Conservation (phyloP, 2,113 vertebrate species). For the Xiphophorus couchianus region DNA sequence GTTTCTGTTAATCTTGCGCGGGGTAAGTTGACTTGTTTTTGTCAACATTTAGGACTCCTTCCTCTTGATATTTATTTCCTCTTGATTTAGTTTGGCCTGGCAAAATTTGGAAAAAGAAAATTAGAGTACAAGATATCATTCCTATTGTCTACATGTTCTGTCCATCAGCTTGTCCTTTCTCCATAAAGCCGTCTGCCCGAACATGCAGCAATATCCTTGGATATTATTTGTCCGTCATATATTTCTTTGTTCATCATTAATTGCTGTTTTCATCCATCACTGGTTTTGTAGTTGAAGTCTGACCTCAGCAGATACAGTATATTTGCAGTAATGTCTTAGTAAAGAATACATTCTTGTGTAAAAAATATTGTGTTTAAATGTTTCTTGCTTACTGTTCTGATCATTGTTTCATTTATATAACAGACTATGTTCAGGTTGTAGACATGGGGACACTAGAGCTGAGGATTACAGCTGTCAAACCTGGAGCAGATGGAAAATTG, state of each 20-base stretch:
- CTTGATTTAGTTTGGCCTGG: neutral
- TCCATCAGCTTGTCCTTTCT: no score
- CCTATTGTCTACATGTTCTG: no score
- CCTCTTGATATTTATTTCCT: neutral
- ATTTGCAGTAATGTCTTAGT: no score
- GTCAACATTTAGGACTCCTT: neutral
- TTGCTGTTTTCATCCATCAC: no score
- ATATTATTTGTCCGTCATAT: no score
- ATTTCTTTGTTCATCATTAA: no score
- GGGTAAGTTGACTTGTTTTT: conserved; percentile 77
- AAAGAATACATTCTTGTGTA: no score
- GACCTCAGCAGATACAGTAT: no score
- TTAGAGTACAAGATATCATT: neutral
- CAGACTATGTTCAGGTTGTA: conserved; percentile 97
- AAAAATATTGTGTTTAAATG: neutral
- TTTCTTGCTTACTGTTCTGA: conserved; percentile 1
- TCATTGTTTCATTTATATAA: conserved; percentile 14
- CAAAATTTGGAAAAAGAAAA: neutral
- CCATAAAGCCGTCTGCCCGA: no score
- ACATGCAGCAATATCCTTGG: no score
- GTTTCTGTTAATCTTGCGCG: conserved; percentile 88
- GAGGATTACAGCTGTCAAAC: conserved; percentile 91
- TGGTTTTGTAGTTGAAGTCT: no score
- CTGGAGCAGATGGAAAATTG: conserved; percentile 84
- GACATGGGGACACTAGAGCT: conserved; percentile 96